These are phyloP conservation scores for Antheraea assamensis DNA, from an alignment of 2,888 invertebrate genomes.

Conservation along the genomic window DNA sequence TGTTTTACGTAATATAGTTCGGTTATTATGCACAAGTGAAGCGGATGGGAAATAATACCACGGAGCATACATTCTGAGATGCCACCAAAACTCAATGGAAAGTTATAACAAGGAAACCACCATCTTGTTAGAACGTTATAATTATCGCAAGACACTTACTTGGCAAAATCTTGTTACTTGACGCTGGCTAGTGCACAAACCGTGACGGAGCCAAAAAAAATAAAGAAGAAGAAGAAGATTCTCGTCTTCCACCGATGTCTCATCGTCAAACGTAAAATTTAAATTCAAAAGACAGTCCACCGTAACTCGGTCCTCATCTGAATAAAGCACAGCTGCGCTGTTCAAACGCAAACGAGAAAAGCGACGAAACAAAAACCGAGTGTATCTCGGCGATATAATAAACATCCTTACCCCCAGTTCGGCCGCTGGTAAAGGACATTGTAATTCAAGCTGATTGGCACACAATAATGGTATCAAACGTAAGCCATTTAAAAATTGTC, in stretches of 20 bases:
- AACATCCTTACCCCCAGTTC: conserved; percentile 73
- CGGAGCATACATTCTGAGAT: too few species aligned
- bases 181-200: too few species aligned
- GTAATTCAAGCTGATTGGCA: conserved; percentile 82
- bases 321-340: conserved; percentile 74
- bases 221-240: too few species aligned
- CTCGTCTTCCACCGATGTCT: background rate
- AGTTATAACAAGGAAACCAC: too few species aligned
- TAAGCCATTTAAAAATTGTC: conserved; percentile 81
- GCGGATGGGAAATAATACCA: too few species aligned
- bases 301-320: conserved; percentile 60
- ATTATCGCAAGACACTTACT: too few species aligned
- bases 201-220: too few species aligned
- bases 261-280: conserved; percentile 62
- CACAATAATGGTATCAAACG: conserved; percentile 82
- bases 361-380: conserved; percentile 62
- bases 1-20: too few species aligned
- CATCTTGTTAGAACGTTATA: too few species aligned
- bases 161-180: too few species aligned
- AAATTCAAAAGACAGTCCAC: conserved; percentile 56
- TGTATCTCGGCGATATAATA: conserved; percentile 43
- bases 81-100: too few species aligned
- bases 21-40: too few species aligned
- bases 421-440: conserved; percentile 78
- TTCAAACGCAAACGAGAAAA: conserved; percentile 65